Conservation (phyloP, 2,113 vertebrate species). For the Dissostichus mawsoni region DNA sequence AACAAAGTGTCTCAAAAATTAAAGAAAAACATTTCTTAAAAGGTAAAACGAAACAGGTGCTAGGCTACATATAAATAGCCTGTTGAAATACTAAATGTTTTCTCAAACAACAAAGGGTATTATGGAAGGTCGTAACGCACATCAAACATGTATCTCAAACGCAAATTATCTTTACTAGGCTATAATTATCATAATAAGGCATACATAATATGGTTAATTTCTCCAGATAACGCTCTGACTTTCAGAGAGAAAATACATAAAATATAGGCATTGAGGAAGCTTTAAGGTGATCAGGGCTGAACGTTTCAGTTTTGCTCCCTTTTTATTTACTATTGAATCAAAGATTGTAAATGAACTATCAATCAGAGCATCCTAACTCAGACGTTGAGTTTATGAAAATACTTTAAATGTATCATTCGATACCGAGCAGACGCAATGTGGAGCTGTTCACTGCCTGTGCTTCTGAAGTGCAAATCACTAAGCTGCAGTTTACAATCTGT, state of each 20-base stretch:
- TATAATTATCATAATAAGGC: background rate
- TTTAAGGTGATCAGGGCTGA: background rate
- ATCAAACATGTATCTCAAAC: no score
- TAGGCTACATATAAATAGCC: background rate
- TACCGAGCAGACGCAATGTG: background rate
- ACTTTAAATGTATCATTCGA: no score
- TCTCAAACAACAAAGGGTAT: background rate
- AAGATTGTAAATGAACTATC: background rate
- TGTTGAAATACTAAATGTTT: background rate
- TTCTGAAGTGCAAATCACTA: slow-evolving; percentile 52
- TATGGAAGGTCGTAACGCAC: background rate
- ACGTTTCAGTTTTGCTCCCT: background rate
- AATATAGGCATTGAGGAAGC: background rate
- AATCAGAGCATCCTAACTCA: background rate
- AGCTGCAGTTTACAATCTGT: slow-evolving; percentile 8
- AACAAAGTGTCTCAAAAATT: background rate
- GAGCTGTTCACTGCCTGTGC: slow-evolving; percentile 64
- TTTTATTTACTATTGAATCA: background rate
- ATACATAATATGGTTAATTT: background rate
- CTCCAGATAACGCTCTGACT: background rate
- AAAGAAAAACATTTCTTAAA: background rate
- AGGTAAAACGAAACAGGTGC: background rate
- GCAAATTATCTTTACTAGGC: background rate
- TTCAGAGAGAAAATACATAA: background rate
- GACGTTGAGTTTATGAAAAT: background rate